Evolutionary conservation across 2,888 invertebrate species (phyloP), one percentile per base, ranked within the genome.

Genomic region (Volucella inanis): DNA sequence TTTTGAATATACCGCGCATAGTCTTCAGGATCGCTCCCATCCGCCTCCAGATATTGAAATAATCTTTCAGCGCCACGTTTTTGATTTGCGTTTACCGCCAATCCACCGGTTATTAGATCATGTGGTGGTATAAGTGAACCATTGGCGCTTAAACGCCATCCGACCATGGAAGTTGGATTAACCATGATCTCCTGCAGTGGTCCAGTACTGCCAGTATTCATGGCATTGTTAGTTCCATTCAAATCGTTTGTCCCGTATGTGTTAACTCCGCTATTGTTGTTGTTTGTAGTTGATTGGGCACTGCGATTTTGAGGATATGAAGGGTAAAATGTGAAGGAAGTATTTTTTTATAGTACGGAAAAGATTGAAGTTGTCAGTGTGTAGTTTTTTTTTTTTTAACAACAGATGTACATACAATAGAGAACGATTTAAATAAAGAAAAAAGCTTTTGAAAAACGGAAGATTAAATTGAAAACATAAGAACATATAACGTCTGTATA

Each of bases 11-110:
- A 89, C 93, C 92, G 90, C 90, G 92, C 91, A 91, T 92, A 92
- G 89, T 92, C 92, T 89, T 93, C 93, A 89, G 93, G 93, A 90
- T 94, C 95, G 74, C 95, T 95, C 88, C 95, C 95, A 92, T 95
- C 95, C 94, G 95, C 96, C 92, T 95, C 96, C 93, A 95, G 93
- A 93, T 94, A 96, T 89, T 94, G 95, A 93, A 95, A 95, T 72
- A 95, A 93, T 80, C 95, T 93, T 88, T 95, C 95, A 75, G 95
- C 95, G 87, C 95, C 95, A 87, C 94, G 94, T 89, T 93, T 92
- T 89, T 90, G 92, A 88, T 90, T 90, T 74, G 91, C 91, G 41
- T 91, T 91, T 82, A 90, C 91, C 57, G 90, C 91, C 86, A 90
- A 89, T 71, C 90, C 89, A 88, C 90, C 90, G 79, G 91, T 90